A percentile compares a stretch with the other conserved stretches of the same genome.
Evolutionary conservation across 2,113 vertebrate species (phyloP).

Genomic region (Penelope pileata): DNA sequence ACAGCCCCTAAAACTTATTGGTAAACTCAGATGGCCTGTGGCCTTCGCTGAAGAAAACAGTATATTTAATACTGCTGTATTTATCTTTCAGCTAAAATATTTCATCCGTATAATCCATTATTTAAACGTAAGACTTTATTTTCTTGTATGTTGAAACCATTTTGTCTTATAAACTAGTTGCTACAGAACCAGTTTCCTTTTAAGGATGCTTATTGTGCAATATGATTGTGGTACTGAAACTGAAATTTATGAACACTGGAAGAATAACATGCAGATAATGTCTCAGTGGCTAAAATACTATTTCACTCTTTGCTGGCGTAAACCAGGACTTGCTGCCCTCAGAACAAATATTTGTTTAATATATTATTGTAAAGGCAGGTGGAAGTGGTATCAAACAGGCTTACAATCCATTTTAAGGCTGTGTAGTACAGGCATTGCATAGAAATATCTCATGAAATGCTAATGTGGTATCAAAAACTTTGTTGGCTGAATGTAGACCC

Average conservation of each 20-base stretch:
- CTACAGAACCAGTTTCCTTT: not conserved
- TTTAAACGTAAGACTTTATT: not conserved
- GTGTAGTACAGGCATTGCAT: not conserved
- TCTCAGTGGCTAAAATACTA: not conserved
- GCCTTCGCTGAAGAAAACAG: not conserved
- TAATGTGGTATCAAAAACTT: not conserved
- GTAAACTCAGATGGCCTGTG: not conserved
- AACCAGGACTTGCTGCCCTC: not conserved
- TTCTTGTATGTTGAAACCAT: not conserved
- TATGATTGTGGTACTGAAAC: not conserved
- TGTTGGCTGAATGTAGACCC: not conserved
- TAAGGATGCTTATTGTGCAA: not conserved
- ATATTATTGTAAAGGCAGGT: not conserved
- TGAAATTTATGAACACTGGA: not conserved
- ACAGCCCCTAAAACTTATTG: not conserved
- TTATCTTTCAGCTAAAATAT: slow-evolving; percentile 19
- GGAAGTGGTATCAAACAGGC: not conserved
- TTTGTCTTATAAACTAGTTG: slow-evolving; percentile 4
- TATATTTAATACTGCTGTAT: not conserved
- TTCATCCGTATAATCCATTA: not conserved
- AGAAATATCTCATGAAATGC: not conserved
- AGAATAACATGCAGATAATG: not conserved
- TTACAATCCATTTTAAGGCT: not conserved
- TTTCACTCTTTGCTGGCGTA: not conserved
- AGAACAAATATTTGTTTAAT: not conserved